Conservation (phyloP, 1,140 invertebrate genomes). For the Zaprionus nigranus region DNA sequence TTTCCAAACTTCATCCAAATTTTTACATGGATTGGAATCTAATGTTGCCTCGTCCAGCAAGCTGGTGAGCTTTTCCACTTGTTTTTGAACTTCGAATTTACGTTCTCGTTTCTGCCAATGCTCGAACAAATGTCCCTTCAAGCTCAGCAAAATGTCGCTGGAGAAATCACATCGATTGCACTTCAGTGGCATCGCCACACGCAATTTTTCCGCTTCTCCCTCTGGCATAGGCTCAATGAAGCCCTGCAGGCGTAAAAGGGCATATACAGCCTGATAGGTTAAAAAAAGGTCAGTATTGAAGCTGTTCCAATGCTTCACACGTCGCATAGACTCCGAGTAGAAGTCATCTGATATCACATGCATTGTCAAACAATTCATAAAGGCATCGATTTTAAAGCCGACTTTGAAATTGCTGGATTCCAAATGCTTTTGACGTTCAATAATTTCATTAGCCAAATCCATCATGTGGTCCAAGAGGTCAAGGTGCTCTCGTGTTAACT, state of each 20-base stretch:
- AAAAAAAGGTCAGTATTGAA: slow-evolving; percentile 66
- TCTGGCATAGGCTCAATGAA: slow-evolving; percentile 43
- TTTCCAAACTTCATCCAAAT: neutral
- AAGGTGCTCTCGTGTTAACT: slow-evolving; percentile 57
- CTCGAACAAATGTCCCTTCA: slow-evolving; percentile 53
- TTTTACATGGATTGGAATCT: neutral
- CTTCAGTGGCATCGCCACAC: neutral
- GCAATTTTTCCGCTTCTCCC: slow-evolving; percentile 25
- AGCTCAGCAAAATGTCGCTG: slow-evolving; percentile 1
- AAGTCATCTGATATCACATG: slow-evolving; percentile 69
- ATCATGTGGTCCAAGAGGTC: slow-evolving; percentile 63
- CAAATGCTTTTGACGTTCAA: slow-evolving; percentile 47
- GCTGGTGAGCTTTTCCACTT: slow-evolving; percentile 32
- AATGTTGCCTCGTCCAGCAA: slow-evolving; percentile 38
- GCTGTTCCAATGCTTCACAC: slow-evolving; percentile 56
- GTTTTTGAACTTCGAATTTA: slow-evolving; percentile 25
- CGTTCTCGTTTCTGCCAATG: slow-evolving; percentile 53
- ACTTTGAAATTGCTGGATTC: slow-evolving; percentile 48
- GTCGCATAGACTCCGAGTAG: slow-evolving; percentile 45
- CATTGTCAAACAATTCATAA: slow-evolving; percentile 52
- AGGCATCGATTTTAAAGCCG: slow-evolving; percentile 57
- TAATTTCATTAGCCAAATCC: slow-evolving; percentile 60
- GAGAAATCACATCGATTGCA: slow-evolving; percentile 67
- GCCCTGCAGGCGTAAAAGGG: slow-evolving; percentile 38
- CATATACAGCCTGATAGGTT: slow-evolving; percentile 47